phyloP scores from a whole-genome alignment of 1,140 invertebrate genomes.

The Adoxophyes honmai region DNA sequence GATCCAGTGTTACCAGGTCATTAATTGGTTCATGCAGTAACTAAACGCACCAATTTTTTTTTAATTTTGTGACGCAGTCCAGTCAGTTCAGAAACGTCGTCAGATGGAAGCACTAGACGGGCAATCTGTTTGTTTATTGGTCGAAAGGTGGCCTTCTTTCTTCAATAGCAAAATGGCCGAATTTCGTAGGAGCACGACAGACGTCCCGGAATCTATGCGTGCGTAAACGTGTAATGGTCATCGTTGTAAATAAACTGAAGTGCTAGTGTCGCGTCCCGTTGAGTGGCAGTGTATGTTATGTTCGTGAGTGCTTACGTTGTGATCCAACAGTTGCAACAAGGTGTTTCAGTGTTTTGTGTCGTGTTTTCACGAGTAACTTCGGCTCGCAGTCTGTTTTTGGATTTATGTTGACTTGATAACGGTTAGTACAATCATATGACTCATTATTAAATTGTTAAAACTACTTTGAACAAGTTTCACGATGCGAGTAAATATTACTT shows the following conservation, averaged over 20 bases:
- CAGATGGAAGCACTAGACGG: constrained; percentile 14
- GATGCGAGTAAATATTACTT: constrained; percentile 49
- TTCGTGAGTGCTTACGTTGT: constrained; percentile 47
- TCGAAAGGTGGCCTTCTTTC: constrained; percentile 26
- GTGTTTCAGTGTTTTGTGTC: constrained; percentile 67
- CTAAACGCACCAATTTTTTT: constrained; percentile 7
- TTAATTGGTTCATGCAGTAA: background rate
- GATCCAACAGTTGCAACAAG: constrained; percentile 37
- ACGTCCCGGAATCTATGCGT: constrained; percentile 56
- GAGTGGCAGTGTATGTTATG: constrained; percentile 49
- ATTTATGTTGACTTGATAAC: constrained; percentile 67
- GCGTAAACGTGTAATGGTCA: constrained; percentile 35
- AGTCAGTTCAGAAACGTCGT: constrained; percentile 4
- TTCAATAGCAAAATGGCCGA: constrained; percentile 66
- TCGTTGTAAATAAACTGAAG: constrained; percentile 60
- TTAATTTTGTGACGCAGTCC: constrained; percentile 6
- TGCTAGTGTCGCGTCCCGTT: constrained; percentile 39
- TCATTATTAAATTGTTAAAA: constrained; percentile 14
- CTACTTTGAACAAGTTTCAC: constrained; percentile 24
- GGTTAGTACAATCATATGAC: constrained; percentile 42
- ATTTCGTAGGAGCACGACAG: constrained; percentile 56
- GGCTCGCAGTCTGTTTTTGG: constrained; percentile 53
- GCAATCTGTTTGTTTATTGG: constrained; percentile 14
- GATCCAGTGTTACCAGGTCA: background rate
- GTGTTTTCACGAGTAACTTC: constrained; percentile 64